These are phyloP conservation scores for Eupithecia pulchellata DNA, from an alignment of 2,888 invertebrate genomes.

Conservation along the genomic window DNA sequence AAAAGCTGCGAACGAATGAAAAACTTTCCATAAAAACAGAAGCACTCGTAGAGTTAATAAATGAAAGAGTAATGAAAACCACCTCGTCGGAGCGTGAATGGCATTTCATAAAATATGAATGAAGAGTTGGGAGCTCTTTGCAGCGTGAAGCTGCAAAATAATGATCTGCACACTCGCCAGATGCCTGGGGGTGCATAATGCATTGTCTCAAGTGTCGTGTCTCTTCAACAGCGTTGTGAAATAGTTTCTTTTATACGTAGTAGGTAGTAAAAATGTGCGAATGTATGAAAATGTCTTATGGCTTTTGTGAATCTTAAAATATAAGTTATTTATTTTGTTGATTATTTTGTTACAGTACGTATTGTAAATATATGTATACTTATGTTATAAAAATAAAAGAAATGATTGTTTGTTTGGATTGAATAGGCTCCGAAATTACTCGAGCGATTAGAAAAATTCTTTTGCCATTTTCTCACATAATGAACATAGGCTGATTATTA, in stretches of 20 bases:
- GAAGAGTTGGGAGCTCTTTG: conserved; percentile 22
- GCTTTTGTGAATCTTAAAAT: no score
- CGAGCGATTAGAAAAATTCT: no score
- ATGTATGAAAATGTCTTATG: no score
- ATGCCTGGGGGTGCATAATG: conserved; percentile 35
- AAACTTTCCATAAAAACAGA: background rate
- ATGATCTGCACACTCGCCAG: conserved; percentile 31
- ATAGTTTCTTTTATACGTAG: background rate
- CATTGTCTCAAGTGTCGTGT: conserved; percentile 24
- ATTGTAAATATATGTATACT: no score
- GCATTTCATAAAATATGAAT: conserved; percentile 32
- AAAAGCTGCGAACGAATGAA: conserved; percentile 7
- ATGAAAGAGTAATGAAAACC: conserved; percentile 24
- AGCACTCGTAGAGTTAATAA: background rate
- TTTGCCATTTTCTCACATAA: no score
- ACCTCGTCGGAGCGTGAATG: conserved; percentile 23
- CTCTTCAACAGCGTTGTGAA: background rate
- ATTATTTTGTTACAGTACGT: background rate
- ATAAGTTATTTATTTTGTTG: no score
- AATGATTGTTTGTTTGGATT: no score
- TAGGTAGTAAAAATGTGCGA: background rate
- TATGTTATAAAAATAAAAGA: no score
- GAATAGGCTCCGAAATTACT: no score
- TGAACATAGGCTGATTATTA: no score
- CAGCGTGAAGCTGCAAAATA: conserved; percentile 28